Base-by-base conservation (phyloP, 2,888 invertebrate genomes). In the Drosophila rellima region DNA sequence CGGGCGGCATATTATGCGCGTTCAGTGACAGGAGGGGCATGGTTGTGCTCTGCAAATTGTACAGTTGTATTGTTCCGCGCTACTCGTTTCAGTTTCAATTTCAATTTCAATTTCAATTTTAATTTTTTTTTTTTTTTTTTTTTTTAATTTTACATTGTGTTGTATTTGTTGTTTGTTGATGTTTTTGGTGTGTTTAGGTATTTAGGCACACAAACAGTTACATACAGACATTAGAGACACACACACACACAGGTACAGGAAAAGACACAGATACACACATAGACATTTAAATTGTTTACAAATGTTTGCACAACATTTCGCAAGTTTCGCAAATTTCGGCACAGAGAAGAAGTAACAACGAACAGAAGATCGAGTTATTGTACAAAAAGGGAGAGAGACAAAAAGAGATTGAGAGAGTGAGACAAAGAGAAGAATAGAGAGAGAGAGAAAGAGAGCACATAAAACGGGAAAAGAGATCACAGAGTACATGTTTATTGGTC, bases 31-130 rank as follows among this genome's bases (percentile, higher is more conserved):
- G 90, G 82, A 92, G 92, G 75, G 94, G 95, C 95, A 95, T 94
- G 74, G 95, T 94, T 92, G 93, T 94, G 93, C 94, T 95, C 93
- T 95, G 94, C 90, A 94, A 94, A 92, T 92, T 92, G 90, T 92
- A 92, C 83, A 92, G 92, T 91, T 92, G 92, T 90, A 92, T 92
- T 91, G 92, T 92, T 90, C 92, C 92, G 83, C 91, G 91, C 92
- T 92, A 86, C 84, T 83, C 73, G 70, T 57, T 85, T 82, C 65
- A 63, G 52, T 72, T 69, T 66, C 51, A 45, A 68, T 52, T 62
- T 47, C 42, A 37, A 37, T 15, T 37, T 8, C 18, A 54, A 54
- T 26, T 87, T 74, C 55, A 59, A 45, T 52, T 72, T 67, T 35
- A 48, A 48, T 13, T 33, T 13, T 20, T 60, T 37, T 44, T 35